phyloP scores from a whole-genome alignment of 2,888 invertebrate species.

The Ceratothoa steindachneri region DNA sequence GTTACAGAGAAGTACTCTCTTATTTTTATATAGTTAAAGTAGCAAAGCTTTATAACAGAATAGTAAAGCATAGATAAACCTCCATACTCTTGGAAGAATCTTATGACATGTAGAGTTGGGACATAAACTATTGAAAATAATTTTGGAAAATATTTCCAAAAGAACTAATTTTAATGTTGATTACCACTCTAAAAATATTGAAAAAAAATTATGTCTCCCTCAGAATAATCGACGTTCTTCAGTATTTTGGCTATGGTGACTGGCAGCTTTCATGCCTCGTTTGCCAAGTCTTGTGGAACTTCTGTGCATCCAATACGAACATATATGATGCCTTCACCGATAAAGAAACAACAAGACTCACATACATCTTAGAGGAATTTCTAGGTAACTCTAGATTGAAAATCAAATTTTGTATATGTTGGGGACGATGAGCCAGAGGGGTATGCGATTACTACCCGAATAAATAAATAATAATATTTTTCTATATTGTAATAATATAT shows the following conservation, averaged over 20 bases:
- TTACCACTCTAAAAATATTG: not conserved
- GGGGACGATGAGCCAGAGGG: not conserved
- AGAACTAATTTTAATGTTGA: no score
- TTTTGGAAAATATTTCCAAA: not conserved
- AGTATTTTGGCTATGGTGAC: constrained; percentile 61
- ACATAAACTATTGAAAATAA: not conserved
- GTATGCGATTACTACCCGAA: not conserved
- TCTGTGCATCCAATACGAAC: constrained; percentile 53
- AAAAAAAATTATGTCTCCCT: not conserved
- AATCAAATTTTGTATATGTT: not conserved
- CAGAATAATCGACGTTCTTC: constrained; percentile 59
- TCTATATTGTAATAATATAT: not conserved
- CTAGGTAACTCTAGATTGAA: constrained; percentile 36
- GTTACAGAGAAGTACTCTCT: no score
- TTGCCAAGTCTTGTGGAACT: constrained; percentile 72
- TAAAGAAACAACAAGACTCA: constrained; percentile 40
- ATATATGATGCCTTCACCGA: constrained; percentile 32
- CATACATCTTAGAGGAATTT: constrained; percentile 41
- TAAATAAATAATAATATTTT: not conserved
- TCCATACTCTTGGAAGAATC: no score
- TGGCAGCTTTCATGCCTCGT: constrained; percentile 69
- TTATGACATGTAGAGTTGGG: no score
- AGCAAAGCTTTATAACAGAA: no score
- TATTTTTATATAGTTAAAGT: no score
- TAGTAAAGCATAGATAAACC: no score